Evolutionary conservation across 2,797 vertebrate species (phyloP).

Genomic region (Hippocampus kuda): DNA sequence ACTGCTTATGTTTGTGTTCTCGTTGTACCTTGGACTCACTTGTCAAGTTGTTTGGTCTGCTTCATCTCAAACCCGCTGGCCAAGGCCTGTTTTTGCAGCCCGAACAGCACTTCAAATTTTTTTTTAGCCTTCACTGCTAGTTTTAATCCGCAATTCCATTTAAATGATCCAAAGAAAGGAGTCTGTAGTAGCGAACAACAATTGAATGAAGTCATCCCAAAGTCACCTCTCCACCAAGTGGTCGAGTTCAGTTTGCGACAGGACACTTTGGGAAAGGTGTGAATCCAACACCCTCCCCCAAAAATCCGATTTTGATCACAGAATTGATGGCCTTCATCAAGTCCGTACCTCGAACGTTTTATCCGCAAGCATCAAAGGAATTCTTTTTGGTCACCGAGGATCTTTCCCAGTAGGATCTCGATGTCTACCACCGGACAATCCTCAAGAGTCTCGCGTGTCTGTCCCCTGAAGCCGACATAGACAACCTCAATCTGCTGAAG

Average conservation of each 20-base stretch:
- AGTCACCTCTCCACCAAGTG: too few species aligned
- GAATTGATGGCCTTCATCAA: too few species aligned
- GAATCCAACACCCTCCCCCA: too few species aligned
- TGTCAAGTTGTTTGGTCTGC: constrained; percentile 4
- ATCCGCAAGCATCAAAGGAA: too few species aligned
- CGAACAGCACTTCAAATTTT: neutral
- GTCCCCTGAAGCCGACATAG: constrained; percentile 48
- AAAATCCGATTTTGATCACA: too few species aligned
- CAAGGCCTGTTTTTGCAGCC: neutral
- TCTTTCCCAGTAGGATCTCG: neutral
- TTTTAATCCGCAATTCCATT: neutral
- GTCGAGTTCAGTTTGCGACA: too few species aligned
- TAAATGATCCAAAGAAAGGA: neutral
- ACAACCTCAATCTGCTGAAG: constrained; percentile 46
- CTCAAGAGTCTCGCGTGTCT: neutral
- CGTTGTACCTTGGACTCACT: neutral
- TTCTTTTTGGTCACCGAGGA: too few species aligned
- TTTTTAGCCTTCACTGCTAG: neutral
- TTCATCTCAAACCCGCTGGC: constrained; percentile 1
- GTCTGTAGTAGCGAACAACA: neutral
- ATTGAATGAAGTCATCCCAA: neutral
- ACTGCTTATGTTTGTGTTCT: neutral
- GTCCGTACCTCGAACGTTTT: too few species aligned
- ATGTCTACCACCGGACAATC: neutral
- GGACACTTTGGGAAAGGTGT: too few species aligned